These are phyloP conservation scores for Cremastinae sp. DNA, from an alignment of 2,888 invertebrate species.

Conservation along the genomic window DNA sequence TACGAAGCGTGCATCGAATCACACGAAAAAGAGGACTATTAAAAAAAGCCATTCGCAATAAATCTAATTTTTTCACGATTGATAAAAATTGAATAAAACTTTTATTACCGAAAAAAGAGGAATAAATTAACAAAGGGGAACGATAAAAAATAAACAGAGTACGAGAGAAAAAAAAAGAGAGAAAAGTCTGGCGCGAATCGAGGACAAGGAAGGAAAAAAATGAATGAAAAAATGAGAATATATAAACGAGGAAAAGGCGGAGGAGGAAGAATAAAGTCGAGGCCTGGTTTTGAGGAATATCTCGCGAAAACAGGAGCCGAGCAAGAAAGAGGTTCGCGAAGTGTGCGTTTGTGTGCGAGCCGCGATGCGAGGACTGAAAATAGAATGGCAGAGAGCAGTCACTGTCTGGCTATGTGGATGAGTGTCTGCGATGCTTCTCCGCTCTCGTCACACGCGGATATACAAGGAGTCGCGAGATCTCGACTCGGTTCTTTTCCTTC, in stretches of 20 bases:
- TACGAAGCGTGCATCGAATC: background rate
- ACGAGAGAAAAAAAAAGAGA: slow-evolving; percentile 1
- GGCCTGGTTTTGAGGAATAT: too few relatives aligned
- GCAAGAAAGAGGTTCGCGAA: slow-evolving; percentile 40
- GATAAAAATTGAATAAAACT: too few relatives aligned
- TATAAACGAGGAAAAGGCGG: too few relatives aligned
- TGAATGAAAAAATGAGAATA: too few relatives aligned
- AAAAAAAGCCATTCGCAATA: too few relatives aligned
- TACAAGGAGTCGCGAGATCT: slow-evolving; percentile 40
- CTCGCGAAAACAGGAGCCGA: slow-evolving; percentile 14
- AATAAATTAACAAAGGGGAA: slow-evolving; percentile 1
- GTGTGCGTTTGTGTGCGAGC: too few relatives aligned
- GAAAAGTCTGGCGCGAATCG: slow-evolving; percentile 7
- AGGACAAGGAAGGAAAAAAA: background rate
- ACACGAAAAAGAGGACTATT: too few relatives aligned
- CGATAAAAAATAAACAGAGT: background rate
- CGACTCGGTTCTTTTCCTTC: slow-evolving; percentile 46
- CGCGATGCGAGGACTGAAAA: slow-evolving; percentile 74
- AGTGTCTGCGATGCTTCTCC: slow-evolving; percentile 67
- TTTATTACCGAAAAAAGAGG: slow-evolving; percentile 1
- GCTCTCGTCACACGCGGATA: slow-evolving; percentile 60
- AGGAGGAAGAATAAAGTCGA: too few relatives aligned
- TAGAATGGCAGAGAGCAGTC: slow-evolving; percentile 76
- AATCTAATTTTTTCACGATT: too few relatives aligned
- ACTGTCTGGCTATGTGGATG: slow-evolving; percentile 78